phyloP scores from a whole-genome alignment of 2,797 vertebrate species.

The Halcyon chelicuti region DNA sequence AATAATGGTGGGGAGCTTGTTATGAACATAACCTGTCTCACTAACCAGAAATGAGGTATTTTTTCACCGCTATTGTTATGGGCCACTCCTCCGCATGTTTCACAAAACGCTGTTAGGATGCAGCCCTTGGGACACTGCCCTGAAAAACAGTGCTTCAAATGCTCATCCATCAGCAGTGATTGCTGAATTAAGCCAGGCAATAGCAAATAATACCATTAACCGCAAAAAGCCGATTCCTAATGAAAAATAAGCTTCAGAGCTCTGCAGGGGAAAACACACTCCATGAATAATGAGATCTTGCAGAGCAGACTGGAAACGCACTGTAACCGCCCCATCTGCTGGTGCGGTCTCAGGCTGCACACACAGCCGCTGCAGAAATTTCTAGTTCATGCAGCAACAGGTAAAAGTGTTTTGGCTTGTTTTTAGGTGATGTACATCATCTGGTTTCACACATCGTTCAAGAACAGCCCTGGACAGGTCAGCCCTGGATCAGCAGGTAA shows the following conservation, averaged over 20 bases:
- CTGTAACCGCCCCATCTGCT: slow-evolving; percentile 61
- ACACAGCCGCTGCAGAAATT: neutral
- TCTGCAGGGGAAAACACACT: neutral
- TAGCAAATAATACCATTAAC: neutral
- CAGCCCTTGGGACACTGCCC: neutral
- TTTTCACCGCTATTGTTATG: accelerated
- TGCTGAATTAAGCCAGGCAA: neutral
- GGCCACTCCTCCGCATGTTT: neutral
- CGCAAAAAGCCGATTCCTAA: neutral
- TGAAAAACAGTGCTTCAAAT: neutral
- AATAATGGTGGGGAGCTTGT: neutral
- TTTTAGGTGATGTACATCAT: neutral
- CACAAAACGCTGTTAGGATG: neutral
- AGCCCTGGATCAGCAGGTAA: neutral
- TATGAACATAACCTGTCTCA: neutral
- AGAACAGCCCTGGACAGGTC: accelerated
- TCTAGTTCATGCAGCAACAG: neutral
- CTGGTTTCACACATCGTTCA: accelerated
- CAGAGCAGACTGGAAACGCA: neutral
- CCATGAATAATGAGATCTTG: neutral
- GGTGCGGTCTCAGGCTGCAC: neutral
- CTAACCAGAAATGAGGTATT: neutral
- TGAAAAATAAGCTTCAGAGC: neutral
- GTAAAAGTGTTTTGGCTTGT: neutral
- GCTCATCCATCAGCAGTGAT: neutral